These are phyloP conservation scores for Pygoscelis adeliae DNA, from an alignment of 2,113 vertebrate species.

Conservation along the genomic window DNA sequence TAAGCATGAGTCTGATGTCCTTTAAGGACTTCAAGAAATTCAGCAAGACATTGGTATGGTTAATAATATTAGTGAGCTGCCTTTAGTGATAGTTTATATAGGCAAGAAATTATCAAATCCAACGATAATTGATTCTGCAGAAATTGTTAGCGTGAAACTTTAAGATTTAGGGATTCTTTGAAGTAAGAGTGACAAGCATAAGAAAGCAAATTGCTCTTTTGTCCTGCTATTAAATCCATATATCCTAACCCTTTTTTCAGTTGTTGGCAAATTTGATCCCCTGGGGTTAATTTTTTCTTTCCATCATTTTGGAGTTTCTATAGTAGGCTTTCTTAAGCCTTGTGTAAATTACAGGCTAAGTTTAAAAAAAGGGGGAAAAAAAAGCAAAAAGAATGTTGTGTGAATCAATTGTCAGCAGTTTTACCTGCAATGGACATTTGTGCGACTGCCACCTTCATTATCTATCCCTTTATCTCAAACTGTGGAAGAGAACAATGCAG, in stretches of 20 bases:
- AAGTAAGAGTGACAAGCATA: background rate
- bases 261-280: background rate
- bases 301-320: background rate
- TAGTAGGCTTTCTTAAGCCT: slow-evolving; percentile 10
- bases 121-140: background rate
- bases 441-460: background rate
- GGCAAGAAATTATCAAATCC: background rate
- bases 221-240: background rate
- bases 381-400: background rate
- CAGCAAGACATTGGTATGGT: background rate
- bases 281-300: background rate
- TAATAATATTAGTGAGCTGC: background rate
- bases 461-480: background rate
- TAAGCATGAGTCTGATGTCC: background rate
- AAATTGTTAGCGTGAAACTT: background rate
- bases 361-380: background rate
- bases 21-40: background rate
- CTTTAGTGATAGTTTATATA: background rate
- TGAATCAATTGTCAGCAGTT: background rate
- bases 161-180: background rate
- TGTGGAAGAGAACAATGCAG: background rate
- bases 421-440: background rate
- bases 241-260: background rate
- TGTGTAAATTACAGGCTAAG: background rate
- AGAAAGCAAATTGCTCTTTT: background rate